Percentiles rank a stretch among this genome's conserved stretches.
Conservation (phyloP, 2,113 vertebrate genomes). For the Microtus pennsylvanicus region DNA sequence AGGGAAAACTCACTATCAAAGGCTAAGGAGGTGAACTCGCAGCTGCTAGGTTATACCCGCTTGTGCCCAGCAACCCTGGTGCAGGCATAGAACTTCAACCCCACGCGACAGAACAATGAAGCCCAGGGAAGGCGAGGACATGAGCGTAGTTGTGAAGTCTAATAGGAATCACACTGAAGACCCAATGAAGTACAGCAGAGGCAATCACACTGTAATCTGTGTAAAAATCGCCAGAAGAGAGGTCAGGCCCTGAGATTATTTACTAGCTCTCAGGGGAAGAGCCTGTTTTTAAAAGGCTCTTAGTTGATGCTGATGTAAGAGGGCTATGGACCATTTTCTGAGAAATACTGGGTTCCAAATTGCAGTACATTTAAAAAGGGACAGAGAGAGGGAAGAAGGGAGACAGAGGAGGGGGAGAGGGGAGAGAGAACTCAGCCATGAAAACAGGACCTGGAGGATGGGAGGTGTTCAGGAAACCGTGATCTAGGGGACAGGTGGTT, state of each 20-base stretch:
- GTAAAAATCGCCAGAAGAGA: not conserved
- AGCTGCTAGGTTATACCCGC: not conserved
- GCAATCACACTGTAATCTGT: not conserved
- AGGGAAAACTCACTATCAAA: not conserved
- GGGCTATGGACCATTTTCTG: not conserved
- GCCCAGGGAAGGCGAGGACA: not conserved
- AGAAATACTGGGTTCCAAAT: conserved; percentile 20
- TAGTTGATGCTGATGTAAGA: not conserved
- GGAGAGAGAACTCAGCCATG: not conserved
- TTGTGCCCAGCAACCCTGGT: not conserved
- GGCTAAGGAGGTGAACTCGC: not conserved
- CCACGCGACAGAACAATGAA: not conserved
- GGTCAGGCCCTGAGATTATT: not conserved
- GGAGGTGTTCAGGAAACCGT: too few species aligned
- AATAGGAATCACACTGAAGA: not conserved
- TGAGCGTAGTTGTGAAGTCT: not conserved
- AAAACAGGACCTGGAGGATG: not conserved
- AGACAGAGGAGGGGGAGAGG: too few species aligned
- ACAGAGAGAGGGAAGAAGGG: not conserved
- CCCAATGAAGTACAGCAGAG: not conserved
- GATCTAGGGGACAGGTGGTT: not conserved
- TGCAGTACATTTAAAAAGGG: conserved; percentile 19
- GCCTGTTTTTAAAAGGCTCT: not conserved
- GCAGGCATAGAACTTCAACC: not conserved
- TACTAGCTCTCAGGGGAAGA: not conserved